Evolutionary conservation across 2,113 vertebrate species (phyloP), one percentile per base, ranked within the genome.

Genomic region (Seriola aureovittata): DNA sequence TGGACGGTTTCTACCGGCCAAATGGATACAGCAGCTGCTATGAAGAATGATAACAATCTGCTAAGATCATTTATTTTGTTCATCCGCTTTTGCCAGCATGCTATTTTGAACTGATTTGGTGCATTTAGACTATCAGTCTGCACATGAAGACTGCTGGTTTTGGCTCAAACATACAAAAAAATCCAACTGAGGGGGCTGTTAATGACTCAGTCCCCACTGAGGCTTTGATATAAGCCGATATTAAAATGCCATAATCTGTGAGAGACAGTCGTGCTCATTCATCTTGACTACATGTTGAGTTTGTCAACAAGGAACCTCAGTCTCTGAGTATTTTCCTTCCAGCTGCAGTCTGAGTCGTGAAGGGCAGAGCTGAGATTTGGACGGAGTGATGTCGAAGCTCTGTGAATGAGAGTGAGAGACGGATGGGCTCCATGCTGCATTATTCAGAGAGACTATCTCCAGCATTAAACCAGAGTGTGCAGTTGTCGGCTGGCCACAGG

Each of bases 371-470:
- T 48, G 64, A 67, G 60, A 79, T 81, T 64, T 81, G 40, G 19
- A 62, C 29, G 29, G 69, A 59, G 63, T 42, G 63, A 78, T 84
- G 78, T 34, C 11, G 70, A 81, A 84, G 64, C 75, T 74, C 64
- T 34, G 48, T 60, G 77, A 74, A 54, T 34, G 75, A 70, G 60
- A 73, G 67, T 40, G 75, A 73, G 76, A 68, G 55, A 82, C 67
- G 67, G 71, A 78, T 67, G 76, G 66, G 59, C 59, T 58, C 7
- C 29, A 64, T 62, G 54, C 74, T 81, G 80, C 73, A 85, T 90
- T 89, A 92, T 91, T 88, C 85, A 89, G 69, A 81, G 71, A 86
- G 64, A 80, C 78, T 36, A 38, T 84, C 80, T 76, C 23, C 50
- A 68, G 74, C 75, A 77, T 78, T 69, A 76, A 84, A 82, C 25